Conservation (phyloP, 1,140 invertebrate species). For the Drosophila sucinea region DNA sequence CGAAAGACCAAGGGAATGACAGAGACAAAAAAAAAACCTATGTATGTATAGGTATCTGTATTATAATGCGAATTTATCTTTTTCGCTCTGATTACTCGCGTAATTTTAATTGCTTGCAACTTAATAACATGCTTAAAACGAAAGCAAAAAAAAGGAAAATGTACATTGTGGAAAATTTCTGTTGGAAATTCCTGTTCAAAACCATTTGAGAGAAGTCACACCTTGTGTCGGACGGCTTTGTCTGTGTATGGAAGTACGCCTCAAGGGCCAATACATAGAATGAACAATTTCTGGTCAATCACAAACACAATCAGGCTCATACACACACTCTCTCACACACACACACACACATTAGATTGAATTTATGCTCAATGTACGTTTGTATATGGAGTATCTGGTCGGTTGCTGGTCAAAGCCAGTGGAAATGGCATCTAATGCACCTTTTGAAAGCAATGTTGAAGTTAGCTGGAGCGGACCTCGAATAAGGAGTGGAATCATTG, state of each 20-base stretch:
- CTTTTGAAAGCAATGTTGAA: slow-evolving; percentile 34
- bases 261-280: neutral
- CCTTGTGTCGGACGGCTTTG: neutral
- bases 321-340: slow-evolving; percentile 22
- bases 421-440: slow-evolving; percentile 38
- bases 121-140: slow-evolving; percentile 67
- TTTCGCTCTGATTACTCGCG: slow-evolving; percentile 79
- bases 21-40: slow-evolving; percentile 47
- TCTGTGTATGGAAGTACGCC: neutral
- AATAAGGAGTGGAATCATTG: slow-evolving; percentile 36
- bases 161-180: neutral
- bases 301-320: neutral
- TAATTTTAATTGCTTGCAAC: slow-evolving; percentile 81
- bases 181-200: neutral
- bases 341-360: slow-evolving; percentile 36
- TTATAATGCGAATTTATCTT: slow-evolving; percentile 79
- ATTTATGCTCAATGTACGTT: slow-evolving; percentile 11
- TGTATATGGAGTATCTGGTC: slow-evolving; percentile 25
- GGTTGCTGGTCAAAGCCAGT: slow-evolving; percentile 32
- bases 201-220: neutral
- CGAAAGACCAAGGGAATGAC: slow-evolving; percentile 34
- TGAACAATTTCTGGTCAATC: neutral
- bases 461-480: neutral
- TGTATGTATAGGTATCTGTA: slow-evolving; percentile 19
- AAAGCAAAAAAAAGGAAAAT: slow-evolving; percentile 1